Percentiles rank a stretch among this genome's conserved stretches.
phyloP scores from a whole-genome alignment of 2,113 vertebrate genomes.

The Sylvia atricapilla region DNA sequence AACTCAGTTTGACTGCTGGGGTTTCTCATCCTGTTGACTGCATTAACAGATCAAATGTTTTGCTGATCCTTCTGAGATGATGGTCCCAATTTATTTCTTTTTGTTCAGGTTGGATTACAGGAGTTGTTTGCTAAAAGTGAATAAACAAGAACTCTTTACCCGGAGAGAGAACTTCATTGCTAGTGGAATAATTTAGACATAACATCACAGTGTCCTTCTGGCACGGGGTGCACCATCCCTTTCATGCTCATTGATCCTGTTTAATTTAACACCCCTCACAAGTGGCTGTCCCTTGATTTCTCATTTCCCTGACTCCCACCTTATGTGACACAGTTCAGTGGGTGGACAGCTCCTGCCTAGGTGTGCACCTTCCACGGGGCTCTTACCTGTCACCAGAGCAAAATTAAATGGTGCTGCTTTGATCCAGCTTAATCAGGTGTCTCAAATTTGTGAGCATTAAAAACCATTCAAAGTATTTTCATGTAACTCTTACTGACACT shows the following conservation, averaged over 20 bases:
- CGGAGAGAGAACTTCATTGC: not conserved
- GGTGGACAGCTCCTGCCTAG: not conserved
- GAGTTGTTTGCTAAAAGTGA: not conserved
- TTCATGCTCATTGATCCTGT: not conserved
- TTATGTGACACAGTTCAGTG: rapidly evolving
- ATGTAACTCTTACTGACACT: not conserved
- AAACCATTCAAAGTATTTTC: not conserved
- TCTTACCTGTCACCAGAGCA: not conserved
- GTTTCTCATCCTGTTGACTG: not conserved
- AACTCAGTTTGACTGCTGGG: not conserved
- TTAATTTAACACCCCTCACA: not conserved
- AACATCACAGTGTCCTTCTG: not conserved
- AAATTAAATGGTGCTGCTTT: not conserved
- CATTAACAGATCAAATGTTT: not conserved
- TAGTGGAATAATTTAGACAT: not conserved
- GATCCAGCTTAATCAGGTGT: not conserved
- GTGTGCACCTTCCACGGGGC: not conserved
- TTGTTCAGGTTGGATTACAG: not conserved
- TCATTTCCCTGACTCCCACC: not conserved
- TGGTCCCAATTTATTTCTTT: not conserved
- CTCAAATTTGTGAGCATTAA: not conserved
- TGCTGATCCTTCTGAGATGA: not conserved
- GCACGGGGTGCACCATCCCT: not conserved
- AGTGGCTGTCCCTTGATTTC: not conserved
- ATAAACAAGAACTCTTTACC: not conserved